Base-by-base conservation (phyloP, 1,140 invertebrate species). In the Pseudoatta argentina region DNA sequence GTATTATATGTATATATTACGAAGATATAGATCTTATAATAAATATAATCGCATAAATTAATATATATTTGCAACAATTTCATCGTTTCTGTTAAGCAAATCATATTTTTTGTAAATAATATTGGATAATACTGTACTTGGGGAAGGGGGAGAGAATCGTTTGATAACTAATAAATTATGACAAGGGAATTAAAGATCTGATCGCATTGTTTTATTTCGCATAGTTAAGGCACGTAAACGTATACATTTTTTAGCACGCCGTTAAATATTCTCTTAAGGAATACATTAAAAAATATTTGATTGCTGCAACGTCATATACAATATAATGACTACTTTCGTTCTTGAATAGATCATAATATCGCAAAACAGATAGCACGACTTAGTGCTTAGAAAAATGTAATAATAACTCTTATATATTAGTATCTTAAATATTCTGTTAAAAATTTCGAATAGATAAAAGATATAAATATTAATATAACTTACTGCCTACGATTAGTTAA, bases 271-370 rank as follows among this genome's bases (percentile, higher is more conserved):
- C 10, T 48, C 21, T 30, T 18, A 53, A 86, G 61, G 72, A 53
- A 72, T 59, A 0, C 7, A 14, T 67, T 83, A 89, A 79, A 86
- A 89, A 89, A 89, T 88, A 87, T 89, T 73, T 48, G 7, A 64
- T 64, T 34, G 39, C 34, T 30, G 53, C n/a, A 55, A 71, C 30
- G 39, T 55, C 30, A 34, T 57, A 24, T 57, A 39, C 14, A 24
- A 39, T 79, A 69, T 51, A 69, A 16, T 53, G 51, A 81, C 18
- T 69, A 44, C 10, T 81, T 57, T 57, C 18, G 3, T 57, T 55
- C 39, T 59, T 44, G 6, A 24, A 24, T 39, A 57, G 14, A 44
- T 57, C 8, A 14, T 81, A 66, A 66, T 78, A 78, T 66, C 76
- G 76, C 16, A 81, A 57, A 71, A 79, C 48, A 71, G 39, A 4